Percentiles rank a stretch among this genome's conserved stretches.
These are phyloP conservation scores for Brachionus sp. DNA, from an alignment of 1,140 invertebrate genomes.

Conservation along the genomic window DNA sequence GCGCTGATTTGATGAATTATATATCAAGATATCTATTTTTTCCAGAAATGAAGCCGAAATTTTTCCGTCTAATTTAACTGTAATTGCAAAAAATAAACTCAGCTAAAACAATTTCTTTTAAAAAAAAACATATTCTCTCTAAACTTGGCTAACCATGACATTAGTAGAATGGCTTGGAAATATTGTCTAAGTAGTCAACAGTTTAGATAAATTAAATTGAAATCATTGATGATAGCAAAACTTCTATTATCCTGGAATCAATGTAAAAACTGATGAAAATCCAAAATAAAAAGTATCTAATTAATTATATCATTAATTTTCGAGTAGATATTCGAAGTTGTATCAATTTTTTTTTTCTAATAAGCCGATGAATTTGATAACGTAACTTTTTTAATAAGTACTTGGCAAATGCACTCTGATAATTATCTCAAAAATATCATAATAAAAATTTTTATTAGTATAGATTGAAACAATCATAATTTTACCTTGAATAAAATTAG, in stretches of 20 bases:
- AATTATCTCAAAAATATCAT: not conserved
- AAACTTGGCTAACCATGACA: not conserved
- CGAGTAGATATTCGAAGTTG: not conserved
- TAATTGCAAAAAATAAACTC: not conserved
- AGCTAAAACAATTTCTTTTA: not conserved
- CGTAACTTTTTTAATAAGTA: not conserved
- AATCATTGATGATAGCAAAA: not conserved
- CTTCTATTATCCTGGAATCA: not conserved
- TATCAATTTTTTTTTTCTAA: not conserved
- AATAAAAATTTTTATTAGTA: not conserved
- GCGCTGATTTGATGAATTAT: not conserved
- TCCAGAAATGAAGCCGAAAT: not conserved
- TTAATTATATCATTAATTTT: not conserved
- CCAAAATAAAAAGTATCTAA: slow-evolving; percentile 5
- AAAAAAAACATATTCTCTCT: not conserved
- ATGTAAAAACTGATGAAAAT: not conserved
- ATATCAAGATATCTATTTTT: not conserved
- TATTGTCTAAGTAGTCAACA: not conserved
- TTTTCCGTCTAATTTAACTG: not conserved
- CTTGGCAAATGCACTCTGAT: not conserved
- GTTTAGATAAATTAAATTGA: not conserved
- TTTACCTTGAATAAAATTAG: not conserved
- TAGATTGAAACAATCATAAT: not conserved
- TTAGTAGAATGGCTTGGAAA: not conserved
- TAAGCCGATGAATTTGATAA: not conserved